phyloP scores from a whole-genome alignment of 2,888 invertebrate species.

The Tribolium freemani region DNA sequence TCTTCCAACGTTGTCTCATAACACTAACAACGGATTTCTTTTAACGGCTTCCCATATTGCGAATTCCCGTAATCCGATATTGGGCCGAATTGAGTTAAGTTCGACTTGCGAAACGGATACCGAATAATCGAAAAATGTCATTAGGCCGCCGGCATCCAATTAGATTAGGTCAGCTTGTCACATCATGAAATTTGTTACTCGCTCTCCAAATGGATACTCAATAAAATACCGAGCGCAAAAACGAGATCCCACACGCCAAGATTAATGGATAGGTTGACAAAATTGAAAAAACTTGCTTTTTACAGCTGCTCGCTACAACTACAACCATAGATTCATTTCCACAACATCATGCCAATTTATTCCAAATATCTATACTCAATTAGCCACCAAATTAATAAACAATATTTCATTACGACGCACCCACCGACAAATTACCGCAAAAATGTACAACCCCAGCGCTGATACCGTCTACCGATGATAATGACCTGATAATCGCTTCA shows the following conservation, averaged over 20 bases:
- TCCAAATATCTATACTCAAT: slow-evolving; percentile 1
- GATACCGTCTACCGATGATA: neutral
- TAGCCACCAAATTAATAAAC: neutral
- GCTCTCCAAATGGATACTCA: slow-evolving; percentile 48
- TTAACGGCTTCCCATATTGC: slow-evolving; percentile 63
- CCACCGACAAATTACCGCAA: neutral
- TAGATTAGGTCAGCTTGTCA: slow-evolving; percentile 63
- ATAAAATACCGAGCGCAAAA: slow-evolving; percentile 45
- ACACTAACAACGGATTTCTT: slow-evolving; percentile 60
- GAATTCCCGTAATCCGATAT: slow-evolving; percentile 67
- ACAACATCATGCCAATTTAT: slow-evolving; percentile 1
- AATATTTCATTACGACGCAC: neutral
- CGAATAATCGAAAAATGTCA: slow-evolving; percentile 67
- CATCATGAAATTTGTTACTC: slow-evolving; percentile 61
- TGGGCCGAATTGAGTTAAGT: slow-evolving; percentile 64
- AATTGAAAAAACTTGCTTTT: slow-evolving; percentile 42
- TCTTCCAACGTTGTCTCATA: slow-evolving; percentile 50
- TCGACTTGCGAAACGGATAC: slow-evolving; percentile 59
- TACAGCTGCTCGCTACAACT: slow-evolving; percentile 26
- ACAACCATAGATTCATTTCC: slow-evolving; percentile 10
- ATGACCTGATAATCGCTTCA: neutral
- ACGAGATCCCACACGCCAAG: slow-evolving; percentile 42
- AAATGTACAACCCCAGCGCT: neutral
- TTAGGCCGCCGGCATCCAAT: slow-evolving; percentile 64
- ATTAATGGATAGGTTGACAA: slow-evolving; percentile 43